Conservation (phyloP, 2,888 invertebrate species). For the Leucoma salicis region DNA sequence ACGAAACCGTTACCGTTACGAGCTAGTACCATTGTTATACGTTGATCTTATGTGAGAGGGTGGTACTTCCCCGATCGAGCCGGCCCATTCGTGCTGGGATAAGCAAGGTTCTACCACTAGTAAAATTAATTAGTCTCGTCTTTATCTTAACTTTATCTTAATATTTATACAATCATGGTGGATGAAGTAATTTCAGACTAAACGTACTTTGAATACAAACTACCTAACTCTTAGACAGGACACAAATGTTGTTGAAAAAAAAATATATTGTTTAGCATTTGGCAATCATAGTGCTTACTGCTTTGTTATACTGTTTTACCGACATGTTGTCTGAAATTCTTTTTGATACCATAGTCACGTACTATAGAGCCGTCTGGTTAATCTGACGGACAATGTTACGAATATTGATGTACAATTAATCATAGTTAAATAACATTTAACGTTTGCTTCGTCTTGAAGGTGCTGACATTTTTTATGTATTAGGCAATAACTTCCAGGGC, state of each 20-base stretch:
- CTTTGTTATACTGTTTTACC: constrained; percentile 27
- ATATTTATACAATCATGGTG: too few species aligned
- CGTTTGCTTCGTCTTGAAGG: not conserved
- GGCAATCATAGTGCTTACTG: constrained; percentile 1
- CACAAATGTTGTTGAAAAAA: constrained; percentile 16
- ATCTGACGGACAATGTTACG: constrained; percentile 54
- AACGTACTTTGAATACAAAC: constrained; percentile 5
- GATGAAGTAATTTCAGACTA: too few species aligned
- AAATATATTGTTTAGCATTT: constrained; percentile 19
- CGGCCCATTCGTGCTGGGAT: too few species aligned
- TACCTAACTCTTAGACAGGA: constrained; percentile 3
- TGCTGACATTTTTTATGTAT: too few species aligned
- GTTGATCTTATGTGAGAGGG: too few species aligned
- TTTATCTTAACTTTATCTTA: too few species aligned
- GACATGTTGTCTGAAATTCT: constrained; percentile 12
- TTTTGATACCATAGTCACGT: constrained; percentile 48
- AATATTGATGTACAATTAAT: constrained; percentile 69
- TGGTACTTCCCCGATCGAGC: too few species aligned
- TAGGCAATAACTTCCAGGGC: too few species aligned
- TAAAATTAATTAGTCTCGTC: too few species aligned
- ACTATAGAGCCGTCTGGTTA: constrained; percentile 37
- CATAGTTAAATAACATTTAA: constrained; percentile 29
- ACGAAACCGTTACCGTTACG: too few species aligned
- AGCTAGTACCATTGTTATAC: too few species aligned
- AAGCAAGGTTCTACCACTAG: too few species aligned